phyloP scores from a whole-genome alignment of 2,113 vertebrate genomes.

The Scomber japonicus region DNA sequence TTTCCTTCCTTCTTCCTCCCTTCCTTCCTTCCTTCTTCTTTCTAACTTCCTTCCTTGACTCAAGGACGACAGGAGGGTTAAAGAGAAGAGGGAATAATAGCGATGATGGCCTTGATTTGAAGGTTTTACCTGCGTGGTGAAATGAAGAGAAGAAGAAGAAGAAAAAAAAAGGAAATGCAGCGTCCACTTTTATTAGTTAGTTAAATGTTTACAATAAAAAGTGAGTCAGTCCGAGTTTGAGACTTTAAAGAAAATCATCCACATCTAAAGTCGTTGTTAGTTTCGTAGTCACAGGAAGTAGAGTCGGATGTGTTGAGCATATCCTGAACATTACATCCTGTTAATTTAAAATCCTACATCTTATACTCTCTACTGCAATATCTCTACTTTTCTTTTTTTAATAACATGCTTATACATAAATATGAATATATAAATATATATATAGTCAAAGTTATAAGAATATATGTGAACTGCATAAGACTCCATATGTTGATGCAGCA shows the following conservation, averaged over 20 bases:
- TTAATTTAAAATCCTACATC: conserved; percentile 75
- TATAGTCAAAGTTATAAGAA: conserved; percentile 22
- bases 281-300: conserved; percentile 41
- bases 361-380: conserved; percentile 55
- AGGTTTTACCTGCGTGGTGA: not conserved
- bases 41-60: too few species aligned
- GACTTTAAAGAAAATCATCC: conserved; percentile 7
- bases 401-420: conserved; percentile 43
- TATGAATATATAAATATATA: too few species aligned
- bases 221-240: conserved; percentile 25
- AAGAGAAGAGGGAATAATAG: not conserved
- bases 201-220: conserved; percentile 40
- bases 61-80: too few species aligned
- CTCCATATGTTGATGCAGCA: conserved; percentile 10
- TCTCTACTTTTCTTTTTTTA: conserved; percentile 43
- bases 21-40: too few species aligned
- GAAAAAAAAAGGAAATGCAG: not conserved
- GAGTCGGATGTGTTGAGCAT: conserved; percentile 81
- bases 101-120: conserved; percentile 7
- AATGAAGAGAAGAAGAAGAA: not conserved
- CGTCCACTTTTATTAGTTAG: not conserved
- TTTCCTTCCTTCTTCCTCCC: too few species aligned
- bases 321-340: conserved; percentile 62
- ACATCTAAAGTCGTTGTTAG: not conserved
- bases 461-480: conserved; percentile 16